Evolutionary conservation across 2,888 invertebrate genomes (phyloP).

Genomic region (Plagodis dolabraria): DNA sequence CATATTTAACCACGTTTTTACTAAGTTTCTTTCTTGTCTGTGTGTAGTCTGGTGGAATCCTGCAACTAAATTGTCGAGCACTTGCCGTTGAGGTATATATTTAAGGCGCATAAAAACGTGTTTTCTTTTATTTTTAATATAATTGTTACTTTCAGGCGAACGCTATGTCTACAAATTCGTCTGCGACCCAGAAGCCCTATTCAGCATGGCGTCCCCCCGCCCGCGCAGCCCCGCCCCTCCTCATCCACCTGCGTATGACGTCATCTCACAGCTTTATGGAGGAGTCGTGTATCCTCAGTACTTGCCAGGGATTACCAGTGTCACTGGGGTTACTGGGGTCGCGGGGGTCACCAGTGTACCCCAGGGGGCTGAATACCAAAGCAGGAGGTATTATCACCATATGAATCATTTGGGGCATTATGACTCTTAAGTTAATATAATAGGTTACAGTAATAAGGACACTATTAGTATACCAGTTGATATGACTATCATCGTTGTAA

Average conservation of each 20-base stretch:
- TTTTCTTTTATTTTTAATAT: not conserved
- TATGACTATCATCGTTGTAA: too few species aligned
- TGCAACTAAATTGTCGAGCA: too few species aligned
- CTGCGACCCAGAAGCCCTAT: constrained; percentile 96
- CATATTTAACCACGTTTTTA: too few species aligned
- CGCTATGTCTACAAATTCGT: constrained; percentile 98
- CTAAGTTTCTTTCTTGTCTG: too few species aligned
- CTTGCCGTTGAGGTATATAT: too few species aligned
- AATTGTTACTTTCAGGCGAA: constrained; percentile 88
- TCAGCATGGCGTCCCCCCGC: constrained; percentile 89
- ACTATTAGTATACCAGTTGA: too few species aligned
- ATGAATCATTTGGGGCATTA: constrained; percentile 50
- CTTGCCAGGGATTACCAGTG: constrained; percentile 31
- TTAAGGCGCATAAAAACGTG: too few species aligned
- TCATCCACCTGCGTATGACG: constrained; percentile 55
- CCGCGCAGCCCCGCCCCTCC: constrained; percentile 37
- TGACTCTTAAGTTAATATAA: constrained; percentile 41
- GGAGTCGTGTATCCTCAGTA: constrained; percentile 60
- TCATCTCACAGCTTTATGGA: constrained; percentile 64
- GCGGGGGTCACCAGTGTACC: constrained; percentile 26
- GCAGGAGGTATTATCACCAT: constrained; percentile 51
- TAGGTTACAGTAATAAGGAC: too few species aligned
- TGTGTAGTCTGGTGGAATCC: too few species aligned
- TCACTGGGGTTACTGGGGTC: not conserved
- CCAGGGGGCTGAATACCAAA: constrained; percentile 45